Conservation (phyloP, 2,888 invertebrate genomes). For the Drosophila niveifrons region DNA sequence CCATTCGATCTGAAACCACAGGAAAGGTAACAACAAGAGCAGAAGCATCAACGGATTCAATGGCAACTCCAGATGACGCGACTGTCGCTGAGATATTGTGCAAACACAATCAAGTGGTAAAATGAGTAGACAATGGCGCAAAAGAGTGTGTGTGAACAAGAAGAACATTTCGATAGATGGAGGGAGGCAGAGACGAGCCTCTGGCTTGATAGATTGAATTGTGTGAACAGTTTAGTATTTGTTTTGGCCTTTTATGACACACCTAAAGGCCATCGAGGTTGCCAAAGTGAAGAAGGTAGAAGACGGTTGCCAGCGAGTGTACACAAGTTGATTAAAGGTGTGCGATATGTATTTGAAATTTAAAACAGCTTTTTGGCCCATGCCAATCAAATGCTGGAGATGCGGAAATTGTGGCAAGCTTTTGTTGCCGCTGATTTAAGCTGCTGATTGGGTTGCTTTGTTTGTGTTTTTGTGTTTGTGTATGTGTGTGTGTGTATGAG, state of each 20-base stretch:
- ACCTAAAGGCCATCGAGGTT: conserved; percentile 23
- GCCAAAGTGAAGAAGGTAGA: neutral
- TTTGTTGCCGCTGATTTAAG: conserved; percentile 59
- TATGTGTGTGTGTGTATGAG: conserved; percentile 12
- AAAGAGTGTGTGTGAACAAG: neutral
- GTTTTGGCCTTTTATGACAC: conserved; percentile 67
- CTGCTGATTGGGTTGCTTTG: conserved; percentile 66
- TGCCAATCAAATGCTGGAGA: conserved; percentile 62
- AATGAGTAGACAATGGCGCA: conserved; percentile 64
- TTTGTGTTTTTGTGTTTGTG: conserved; percentile 22
- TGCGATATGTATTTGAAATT: conserved; percentile 58
- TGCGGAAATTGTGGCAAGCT: conserved; percentile 73
- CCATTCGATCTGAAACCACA: conserved; percentile 4
- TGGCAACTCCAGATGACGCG: conserved; percentile 8
- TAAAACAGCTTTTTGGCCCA: conserved; percentile 49
- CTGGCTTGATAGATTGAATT: conserved; percentile 56
- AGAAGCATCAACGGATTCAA: conserved; percentile 4
- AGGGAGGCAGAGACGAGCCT: neutral
- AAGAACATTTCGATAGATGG: neutral
- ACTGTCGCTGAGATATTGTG: conserved; percentile 23
- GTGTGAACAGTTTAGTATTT: conserved; percentile 60
- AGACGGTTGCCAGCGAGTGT: conserved; percentile 1
- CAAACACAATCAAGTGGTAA: conserved; percentile 57
- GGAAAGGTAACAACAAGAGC: neutral
- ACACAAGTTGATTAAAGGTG: conserved; percentile 68